Conservation (phyloP, 2,888 invertebrate species). For the Caenorhabditis sp. region DNA sequence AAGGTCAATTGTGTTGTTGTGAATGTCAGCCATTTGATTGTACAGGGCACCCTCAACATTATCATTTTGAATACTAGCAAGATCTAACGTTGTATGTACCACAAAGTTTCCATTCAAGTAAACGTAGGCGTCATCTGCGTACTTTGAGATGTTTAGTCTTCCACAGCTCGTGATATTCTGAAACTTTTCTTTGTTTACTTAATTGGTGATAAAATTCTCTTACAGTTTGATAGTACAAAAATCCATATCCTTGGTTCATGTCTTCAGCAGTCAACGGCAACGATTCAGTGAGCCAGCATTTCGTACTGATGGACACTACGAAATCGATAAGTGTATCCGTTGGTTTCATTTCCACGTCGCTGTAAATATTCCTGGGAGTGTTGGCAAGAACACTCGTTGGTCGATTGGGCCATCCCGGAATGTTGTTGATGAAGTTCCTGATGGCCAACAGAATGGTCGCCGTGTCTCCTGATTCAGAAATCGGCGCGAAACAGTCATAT, state of each 20-base stretch:
- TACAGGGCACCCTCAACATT: slow-evolving; percentile 31
- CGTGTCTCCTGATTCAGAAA: slow-evolving; percentile 71
- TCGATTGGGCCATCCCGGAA: slow-evolving; percentile 54
- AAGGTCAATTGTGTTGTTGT: slow-evolving; percentile 30
- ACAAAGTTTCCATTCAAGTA: slow-evolving; percentile 16
- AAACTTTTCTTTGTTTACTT: too few species aligned
- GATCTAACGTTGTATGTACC: neutral
- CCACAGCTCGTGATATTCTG: slow-evolving; percentile 45
- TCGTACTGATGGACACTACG: slow-evolving; percentile 25
- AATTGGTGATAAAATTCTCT: neutral
- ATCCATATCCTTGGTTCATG: slow-evolving; percentile 49
- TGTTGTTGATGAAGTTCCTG: slow-evolving; percentile 55
- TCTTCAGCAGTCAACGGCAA: slow-evolving; percentile 50
- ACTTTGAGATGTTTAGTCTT: slow-evolving; percentile 27
- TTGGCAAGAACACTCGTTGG: slow-evolving; percentile 81
- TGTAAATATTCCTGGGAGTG: slow-evolving; percentile 33
- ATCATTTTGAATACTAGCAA: slow-evolving; percentile 69
- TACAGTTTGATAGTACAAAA: slow-evolving; percentile 49
- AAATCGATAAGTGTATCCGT: slow-evolving; percentile 46
- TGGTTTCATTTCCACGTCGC: slow-evolving; percentile 17
- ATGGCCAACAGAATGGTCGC: slow-evolving; percentile 60
- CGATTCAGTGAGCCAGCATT: slow-evolving; percentile 38
- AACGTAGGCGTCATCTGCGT: slow-evolving; percentile 38
- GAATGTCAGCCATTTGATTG: slow-evolving; percentile 20
- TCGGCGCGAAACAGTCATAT: slow-evolving; percentile 75